Percentiles rank a stretch among this genome's conserved stretches.
These are phyloP conservation scores for Muscicapa comitata DNA, from an alignment of 2,797 vertebrate species.

Conservation along the genomic window DNA sequence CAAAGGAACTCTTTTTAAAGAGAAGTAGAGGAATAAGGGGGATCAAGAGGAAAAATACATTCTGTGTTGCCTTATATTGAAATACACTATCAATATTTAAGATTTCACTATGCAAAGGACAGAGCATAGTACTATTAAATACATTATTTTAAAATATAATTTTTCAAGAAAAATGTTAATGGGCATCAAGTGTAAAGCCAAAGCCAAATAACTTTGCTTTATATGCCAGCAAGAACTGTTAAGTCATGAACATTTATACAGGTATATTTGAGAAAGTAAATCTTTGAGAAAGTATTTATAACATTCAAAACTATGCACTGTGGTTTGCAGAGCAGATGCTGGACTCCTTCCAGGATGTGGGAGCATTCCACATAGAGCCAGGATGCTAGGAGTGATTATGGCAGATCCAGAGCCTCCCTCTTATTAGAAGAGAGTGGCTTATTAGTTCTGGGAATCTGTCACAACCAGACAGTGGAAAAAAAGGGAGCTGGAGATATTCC, in stretches of 20 bases:
- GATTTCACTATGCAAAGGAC: not conserved
- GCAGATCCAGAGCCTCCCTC: not conserved
- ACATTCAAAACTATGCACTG: not conserved
- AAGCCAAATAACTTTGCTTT: not conserved
- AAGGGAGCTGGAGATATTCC: not conserved
- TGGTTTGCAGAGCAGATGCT: not conserved
- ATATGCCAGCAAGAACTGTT: not conserved
- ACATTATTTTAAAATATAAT: not conserved
- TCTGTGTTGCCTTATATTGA: not conserved
- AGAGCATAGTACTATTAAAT: not conserved
- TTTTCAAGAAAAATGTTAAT: not conserved
- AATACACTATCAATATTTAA: not conserved
- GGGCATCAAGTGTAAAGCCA: not conserved
- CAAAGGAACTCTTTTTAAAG: not conserved
- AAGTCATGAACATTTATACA: not conserved
- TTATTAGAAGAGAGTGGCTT: not conserved
- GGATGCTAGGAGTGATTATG: not conserved
- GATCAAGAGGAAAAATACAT: not conserved
- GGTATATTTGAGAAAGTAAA: not conserved
- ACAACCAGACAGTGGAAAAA: not conserved
- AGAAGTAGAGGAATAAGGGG: not conserved
- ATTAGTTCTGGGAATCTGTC: not conserved
- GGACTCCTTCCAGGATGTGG: slow-evolving; percentile 8
- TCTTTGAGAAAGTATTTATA: not conserved
- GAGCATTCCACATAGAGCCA: not conserved